Evolutionary conservation across 1,140 invertebrate genomes (phyloP).

Genomic region (Drosophila guanche): DNA sequence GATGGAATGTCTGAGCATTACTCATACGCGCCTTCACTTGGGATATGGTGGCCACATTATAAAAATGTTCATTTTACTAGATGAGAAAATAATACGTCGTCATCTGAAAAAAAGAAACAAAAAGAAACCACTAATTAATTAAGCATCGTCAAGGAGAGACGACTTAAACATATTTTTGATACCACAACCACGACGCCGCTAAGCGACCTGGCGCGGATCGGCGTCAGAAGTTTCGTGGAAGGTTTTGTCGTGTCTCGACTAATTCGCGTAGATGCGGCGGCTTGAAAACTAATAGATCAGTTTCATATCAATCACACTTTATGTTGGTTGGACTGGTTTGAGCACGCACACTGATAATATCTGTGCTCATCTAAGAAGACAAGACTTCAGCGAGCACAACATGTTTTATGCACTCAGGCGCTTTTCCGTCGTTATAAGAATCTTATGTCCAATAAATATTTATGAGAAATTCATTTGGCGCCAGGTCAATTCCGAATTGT

Average conservation of each 20-base stretch:
- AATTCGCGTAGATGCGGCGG: constrained; percentile 63
- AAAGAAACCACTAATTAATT: constrained; percentile 62
- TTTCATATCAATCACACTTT: constrained; percentile 72
- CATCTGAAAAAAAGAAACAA: constrained; percentile 29
- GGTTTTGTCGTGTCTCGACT: constrained; percentile 39
- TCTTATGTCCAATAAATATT: constrained; percentile 56
- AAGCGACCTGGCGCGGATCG: constrained; percentile 15
- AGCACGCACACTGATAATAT: constrained; percentile 16
- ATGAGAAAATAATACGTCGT: constrained; percentile 33
- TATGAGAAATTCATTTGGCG: constrained; percentile 58
- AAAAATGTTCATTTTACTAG: constrained; percentile 52
- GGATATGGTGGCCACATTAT: constrained; percentile 47
- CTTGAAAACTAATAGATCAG: constrained; percentile 70
- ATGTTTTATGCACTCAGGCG: constrained; percentile 27
- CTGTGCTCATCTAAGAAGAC: constrained; percentile 2
- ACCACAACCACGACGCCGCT: constrained; percentile 14
- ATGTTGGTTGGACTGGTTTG: constrained; percentile 60
- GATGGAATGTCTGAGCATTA: constrained; percentile 24
- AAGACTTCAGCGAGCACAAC: constrained; percentile 20
- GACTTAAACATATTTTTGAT: constrained; percentile 32
- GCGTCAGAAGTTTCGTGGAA: constrained; percentile 15
- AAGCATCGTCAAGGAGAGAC: constrained; percentile 59
- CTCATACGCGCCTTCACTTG: constrained; percentile 53
- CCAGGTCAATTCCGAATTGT: constrained; percentile 36
- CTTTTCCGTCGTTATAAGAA: constrained; percentile 10